Evolutionary conservation across 23 tunicate species (phyloP), one percentile per base, ranked within the genome.

Genomic region (Ascidia mentula): DNA sequence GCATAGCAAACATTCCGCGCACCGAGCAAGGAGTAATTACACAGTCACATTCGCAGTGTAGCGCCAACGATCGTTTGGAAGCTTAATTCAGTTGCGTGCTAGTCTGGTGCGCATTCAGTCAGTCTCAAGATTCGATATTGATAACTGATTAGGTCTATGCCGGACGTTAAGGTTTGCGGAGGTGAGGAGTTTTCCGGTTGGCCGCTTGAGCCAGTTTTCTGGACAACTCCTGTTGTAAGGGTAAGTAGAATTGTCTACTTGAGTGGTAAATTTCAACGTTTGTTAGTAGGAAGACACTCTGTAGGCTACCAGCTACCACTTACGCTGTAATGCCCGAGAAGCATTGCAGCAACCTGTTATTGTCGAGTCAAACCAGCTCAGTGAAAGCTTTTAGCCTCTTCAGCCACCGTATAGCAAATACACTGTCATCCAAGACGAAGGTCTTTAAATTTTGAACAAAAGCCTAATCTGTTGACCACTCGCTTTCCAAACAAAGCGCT

Each of bases 141-240:
- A n/a, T n/a, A n/a, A n/a, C n/a, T n/a, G n/a, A 53, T 2, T 20
- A 28, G 34, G 18, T 71, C 75, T 3, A 71, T 71, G 75, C 38
- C 38, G 3, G 32, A 35, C 8, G 75, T 22, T 22, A 71, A 12
- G 4, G n/a, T 34, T 35, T 5, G 65, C 65, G 24, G 13, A 26
- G 4, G 28, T 53, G 65, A 5, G 65, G 65, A 53, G 13, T 53
- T 20, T 9, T 36, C 38, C 0, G 75, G 75, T 36, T 88, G 92
- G 92, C 92, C 92, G 1, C 87, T 88, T 36, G 92, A 88, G 38
- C 92, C 92, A 6, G 79, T 88, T 17, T 88, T 74, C 46, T 88
- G 92, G 92, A 88, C 92, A 4, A 60, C 82, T 36, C 83, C 82
- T 24, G 40, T 53, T 6, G 34, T 65, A 36, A 34, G 77, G 83